Conservation (phyloP, 37 sponge, comb jelly and placozoan species). For the Haliclona indistincta region DNA sequence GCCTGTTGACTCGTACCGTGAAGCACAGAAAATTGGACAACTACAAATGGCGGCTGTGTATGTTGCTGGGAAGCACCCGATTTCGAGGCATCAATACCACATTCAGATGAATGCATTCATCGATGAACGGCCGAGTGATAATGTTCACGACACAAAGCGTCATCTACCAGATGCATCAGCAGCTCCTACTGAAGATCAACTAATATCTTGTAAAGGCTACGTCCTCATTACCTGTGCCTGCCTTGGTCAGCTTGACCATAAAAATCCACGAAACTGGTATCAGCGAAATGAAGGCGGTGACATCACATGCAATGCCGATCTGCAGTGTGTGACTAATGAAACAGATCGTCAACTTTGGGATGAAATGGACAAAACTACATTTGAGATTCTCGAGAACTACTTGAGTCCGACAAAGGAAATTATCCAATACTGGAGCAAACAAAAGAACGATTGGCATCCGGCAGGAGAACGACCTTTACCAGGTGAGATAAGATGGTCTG, state of each 20-base stretch:
- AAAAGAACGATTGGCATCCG: too few species aligned
- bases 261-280: slow-evolving; percentile 42
- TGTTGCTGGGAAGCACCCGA: slow-evolving; percentile 23
- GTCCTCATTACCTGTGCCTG: slow-evolving; percentile 32
- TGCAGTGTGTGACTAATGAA: slow-evolving; percentile 40
- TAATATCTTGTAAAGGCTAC: slow-evolving; percentile 10
- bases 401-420: background rate
- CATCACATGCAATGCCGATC: slow-evolving; percentile 24
- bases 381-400: slow-evolving; percentile 13
- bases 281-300: slow-evolving; percentile 20
- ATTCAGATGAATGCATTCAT: slow-evolving; percentile 38
- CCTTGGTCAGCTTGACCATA: slow-evolving; percentile 48
- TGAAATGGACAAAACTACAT: slow-evolving; percentile 39
- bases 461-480: too few species aligned
- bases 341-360: slow-evolving; percentile 30
- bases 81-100: slow-evolving; percentile 34
- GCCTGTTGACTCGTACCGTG: background rate
- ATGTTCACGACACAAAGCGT: background rate
- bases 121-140: slow-evolving; percentile 17
- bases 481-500: slow-evolving; percentile 15
- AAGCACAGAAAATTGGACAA: background rate
- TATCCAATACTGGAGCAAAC: slow-evolving; percentile 22
- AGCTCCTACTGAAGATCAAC: background rate
- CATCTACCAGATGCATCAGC: slow-evolving; percentile 4
- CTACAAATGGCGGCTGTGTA: slow-evolving; percentile 52